These are phyloP conservation scores for Hyles lineata DNA, from an alignment of 2,888 invertebrate species.

Conservation along the genomic window DNA sequence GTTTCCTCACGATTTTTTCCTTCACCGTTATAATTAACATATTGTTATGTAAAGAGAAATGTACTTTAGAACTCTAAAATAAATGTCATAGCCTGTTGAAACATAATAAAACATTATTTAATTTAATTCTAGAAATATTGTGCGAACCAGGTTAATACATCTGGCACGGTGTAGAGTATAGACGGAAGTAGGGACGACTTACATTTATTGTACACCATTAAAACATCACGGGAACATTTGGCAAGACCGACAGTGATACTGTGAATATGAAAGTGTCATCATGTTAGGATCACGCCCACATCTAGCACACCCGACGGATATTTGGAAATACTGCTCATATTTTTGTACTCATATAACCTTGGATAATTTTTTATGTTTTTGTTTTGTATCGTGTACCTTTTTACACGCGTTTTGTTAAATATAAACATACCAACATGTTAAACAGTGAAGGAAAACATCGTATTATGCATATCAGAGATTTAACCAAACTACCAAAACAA, in stretches of 20 bases:
- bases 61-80: too few species aligned
- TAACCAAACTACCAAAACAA: too few species aligned
- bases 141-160: slow-evolving; percentile 12
- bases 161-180: background rate
- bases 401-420: too few species aligned
- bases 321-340: background rate
- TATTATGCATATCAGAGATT: too few species aligned
- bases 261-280: slow-evolving; percentile 18
- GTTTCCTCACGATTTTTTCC: too few species aligned
- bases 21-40: too few species aligned
- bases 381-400: too few species aligned
- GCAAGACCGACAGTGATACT: slow-evolving; percentile 1
- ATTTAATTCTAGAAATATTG: background rate
- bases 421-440: too few species aligned
- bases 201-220: slow-evolving; percentile 14
- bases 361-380: too few species aligned
- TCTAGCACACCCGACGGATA: background rate
- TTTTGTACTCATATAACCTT: background rate
- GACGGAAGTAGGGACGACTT: background rate
- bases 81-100: too few species aligned
- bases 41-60: too few species aligned
- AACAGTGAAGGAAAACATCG: too few species aligned
- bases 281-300: background rate
- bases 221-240: slow-evolving; percentile 12
- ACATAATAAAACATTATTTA: background rate